Percentiles rank a stretch among this genome's conserved stretches.
These are phyloP conservation scores for Oreochromis grahami DNA, from an alignment of 2,797 vertebrate species.

Conservation along the genomic window DNA sequence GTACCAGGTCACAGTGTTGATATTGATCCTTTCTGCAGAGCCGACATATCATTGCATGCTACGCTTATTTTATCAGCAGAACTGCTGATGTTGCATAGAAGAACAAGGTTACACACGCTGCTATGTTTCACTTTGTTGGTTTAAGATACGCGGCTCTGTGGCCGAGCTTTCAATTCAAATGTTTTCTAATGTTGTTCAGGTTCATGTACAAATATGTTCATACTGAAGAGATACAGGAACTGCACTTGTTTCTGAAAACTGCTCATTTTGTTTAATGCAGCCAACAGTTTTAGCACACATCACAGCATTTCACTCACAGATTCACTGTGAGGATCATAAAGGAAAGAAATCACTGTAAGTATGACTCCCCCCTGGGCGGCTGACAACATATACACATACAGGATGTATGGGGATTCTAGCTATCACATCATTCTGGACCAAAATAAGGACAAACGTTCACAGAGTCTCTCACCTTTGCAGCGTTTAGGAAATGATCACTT, in stretches of 20 bases:
- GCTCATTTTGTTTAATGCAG: background rate
- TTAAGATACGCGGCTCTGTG: background rate
- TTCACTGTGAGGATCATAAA: background rate
- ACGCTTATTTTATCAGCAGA: slow-evolving; percentile 25
- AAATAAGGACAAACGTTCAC: background rate
- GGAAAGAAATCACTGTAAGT: background rate
- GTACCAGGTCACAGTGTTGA: slow-evolving; percentile 3
- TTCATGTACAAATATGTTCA: background rate
- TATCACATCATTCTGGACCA: background rate
- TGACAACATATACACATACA: background rate
- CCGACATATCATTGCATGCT: slow-evolving; percentile 15
- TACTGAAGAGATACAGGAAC: background rate
- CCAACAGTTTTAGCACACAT: background rate
- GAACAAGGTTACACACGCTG: slow-evolving; percentile 13
- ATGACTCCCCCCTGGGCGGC: rapidly evolving
- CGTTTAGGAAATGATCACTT: background rate
- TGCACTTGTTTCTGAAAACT: background rate
- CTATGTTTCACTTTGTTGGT: slow-evolving; percentile 18
- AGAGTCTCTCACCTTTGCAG: background rate
- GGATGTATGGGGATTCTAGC: background rate
- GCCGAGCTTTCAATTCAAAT: background rate
- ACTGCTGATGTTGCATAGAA: slow-evolving; percentile 51
- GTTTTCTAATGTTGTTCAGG: background rate
- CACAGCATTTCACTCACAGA: background rate
- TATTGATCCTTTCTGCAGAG: slow-evolving; percentile 43